Base-by-base conservation (phyloP, 2,797 vertebrate genomes). In the Sebastes jordani region DNA sequence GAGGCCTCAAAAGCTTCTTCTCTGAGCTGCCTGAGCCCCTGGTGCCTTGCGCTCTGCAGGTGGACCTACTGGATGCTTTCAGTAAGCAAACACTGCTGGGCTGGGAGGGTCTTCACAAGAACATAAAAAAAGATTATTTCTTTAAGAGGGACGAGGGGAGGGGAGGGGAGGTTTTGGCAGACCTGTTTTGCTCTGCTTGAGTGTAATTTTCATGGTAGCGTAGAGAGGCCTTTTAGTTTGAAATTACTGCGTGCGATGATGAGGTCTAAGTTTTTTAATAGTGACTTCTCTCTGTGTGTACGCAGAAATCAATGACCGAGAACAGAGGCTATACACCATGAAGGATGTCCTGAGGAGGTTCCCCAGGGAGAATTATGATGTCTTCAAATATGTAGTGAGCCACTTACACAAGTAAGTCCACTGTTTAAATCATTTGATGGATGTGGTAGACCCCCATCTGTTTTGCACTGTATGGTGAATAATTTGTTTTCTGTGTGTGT, bases 1-100 rank as follows among this genome's bases (percentile, higher is more conserved):
- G 98, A 18, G 98, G 93, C 91, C 96, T 99, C 92, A 99, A 99
- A 92, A 98, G 97, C 92, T 99, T 99, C 90, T 99, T 99, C 95
- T 98, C 98, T 0, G 98, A 99, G 90, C 94, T 99, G 80, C 97
- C 98, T 0, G 98, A 99, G 63, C 98, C 98, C 3, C 93, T 99
- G 87, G 96, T 99, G 76, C 98, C 98, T 1, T 99, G 98, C 90
- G 86, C 82, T 86, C 96, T 97, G 94, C 98, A 99, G 96, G 93
- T 93, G 5, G 98, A 99, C 78, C 95, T 99, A 89, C 92, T 99
- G 94, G 98, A 99, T 74, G 97, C 98, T 7, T 97, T 97, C 96
- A 99, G 98, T 99, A 96, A 98, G 97, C 95, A 93, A 92, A 93
- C 86, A 92, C 90, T 65, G 85, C 91, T 93, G 92, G 71, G 89